Base-by-base conservation (phyloP, 2,797 vertebrate genomes). In the Stomatorhinus walkeri region DNA sequence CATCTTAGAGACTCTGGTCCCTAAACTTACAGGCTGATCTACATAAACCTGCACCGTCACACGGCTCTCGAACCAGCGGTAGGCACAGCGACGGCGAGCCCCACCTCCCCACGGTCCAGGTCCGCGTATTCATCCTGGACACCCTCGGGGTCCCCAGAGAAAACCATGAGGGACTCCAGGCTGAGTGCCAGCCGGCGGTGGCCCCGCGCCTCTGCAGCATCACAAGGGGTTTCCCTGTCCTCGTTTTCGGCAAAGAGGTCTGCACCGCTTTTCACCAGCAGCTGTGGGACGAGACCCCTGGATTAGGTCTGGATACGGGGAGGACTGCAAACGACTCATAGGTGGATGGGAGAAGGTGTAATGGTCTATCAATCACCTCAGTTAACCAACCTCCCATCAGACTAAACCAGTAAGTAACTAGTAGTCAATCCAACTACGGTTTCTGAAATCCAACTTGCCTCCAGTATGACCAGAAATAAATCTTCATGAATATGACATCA, bases 161-260 rank as follows among this genome's bases (percentile, higher is more conserved):
- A 99, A 90, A 99, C 98, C 98, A 99, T 99, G 93, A 98, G 98
- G 89, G 98, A 99, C 95, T 99, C 98, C 93, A 99, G 95, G 94
- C 97, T 97, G 85, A 99, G 97, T 87, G 98, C 98, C 94, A 99
- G 92, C 90, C 99, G 98, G 94, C 98, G 98, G 95, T 99, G 97
- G 93, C 97, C 98, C 89, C 98, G 98, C 92, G 97, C 97, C 94
- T 99, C 98, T 40, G 98, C 98, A 94, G 97, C 98, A 94, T 99
- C 98, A 93, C 98, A 99, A 24, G 98, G 98, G 85, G 98, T 99
- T 95, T 99, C 98, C 92, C 97, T 97, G 94, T 97, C 97, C 92
- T 99, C 97, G 88, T 99, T 99, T 94, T 99, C 98, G 1, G 97
- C 96, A 95, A 99, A 99, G 93, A 99, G 95, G 93, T 99, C 97